Base-by-base conservation (phyloP, 2,113 vertebrate genomes). In the Mohoua ochrocephala region DNA sequence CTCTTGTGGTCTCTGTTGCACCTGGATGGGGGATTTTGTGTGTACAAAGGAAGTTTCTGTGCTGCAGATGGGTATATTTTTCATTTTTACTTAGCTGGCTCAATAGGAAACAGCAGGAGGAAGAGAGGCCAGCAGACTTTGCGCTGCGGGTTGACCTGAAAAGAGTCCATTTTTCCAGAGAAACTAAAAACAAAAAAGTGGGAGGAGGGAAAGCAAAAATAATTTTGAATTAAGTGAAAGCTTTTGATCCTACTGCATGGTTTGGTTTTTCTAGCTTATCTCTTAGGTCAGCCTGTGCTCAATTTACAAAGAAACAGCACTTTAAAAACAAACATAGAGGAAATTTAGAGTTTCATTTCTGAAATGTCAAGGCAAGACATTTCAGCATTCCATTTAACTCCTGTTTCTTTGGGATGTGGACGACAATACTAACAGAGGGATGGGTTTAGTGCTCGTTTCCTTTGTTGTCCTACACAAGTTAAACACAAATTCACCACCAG, bases 101-200 rank as follows among this genome's bases (percentile, higher is more conserved):
- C 3, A 4, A 71, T 81, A 91, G 94, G 77, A 96, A 96, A 84
- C 76, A 92, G 89, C 69, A 86, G 73, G 91, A 96, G 94, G 93
- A 96, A 86, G 89, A 92, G 71, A 81, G 76, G 91, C 64, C 80
- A 95, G 69, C 76, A 95, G 76, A 84, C 31, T 59, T 4, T 87
- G 64, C 52, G 84, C 91, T 93, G 89, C 76, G 95, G 76, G 27
- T 93, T 96, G 86, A 96, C 93, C 91, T 84, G 68, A 96, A 85
- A 73, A 89, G 24, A 81, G 44, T 11, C 50, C 18, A 19, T 84
- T 93, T 92, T 93, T 84, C 68, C 85, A 92, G 54, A 74, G 39
- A 81, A 81, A 80, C 26, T 65, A 15, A 88, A 91, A 93, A 13
- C 69, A 86, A 39, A 81, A 42, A 47, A 41, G 47, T 31, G 31